Evolutionary conservation across 2,888 invertebrate species (phyloP), one percentile per base, ranked within the genome.

Genomic region (Spatulosminthurus flaviceps): DNA sequence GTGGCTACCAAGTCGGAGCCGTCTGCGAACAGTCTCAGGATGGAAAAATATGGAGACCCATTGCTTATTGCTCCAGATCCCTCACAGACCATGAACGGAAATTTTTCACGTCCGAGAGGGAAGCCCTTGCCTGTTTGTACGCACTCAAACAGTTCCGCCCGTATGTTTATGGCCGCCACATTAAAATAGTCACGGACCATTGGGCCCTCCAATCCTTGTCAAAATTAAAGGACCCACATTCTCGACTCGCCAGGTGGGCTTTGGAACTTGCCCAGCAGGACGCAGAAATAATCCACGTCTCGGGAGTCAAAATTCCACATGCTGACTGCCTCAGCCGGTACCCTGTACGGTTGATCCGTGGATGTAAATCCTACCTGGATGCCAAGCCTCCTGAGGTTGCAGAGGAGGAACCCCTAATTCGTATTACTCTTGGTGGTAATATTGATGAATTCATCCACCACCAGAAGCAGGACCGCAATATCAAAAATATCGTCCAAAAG

Each of bases 161-260:
- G 0, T 89, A 88, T 80, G 82, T 89, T 0, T 87, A 87, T 76
- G 87, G 87, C 0, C 28, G 85, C 13, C 61, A 79, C 0, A 87
- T 88, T 19, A 80, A 81, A 0, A 84, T 89, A 0, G 74, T 86
- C 1, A 88, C 88, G 0, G 89, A 89, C 79, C 89, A 89, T 78
- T 87, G 88, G 77, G 87, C 89, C 0, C 83, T 90, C 60, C 87
- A 87, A 86, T 89, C 88, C 87, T 80, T 89, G 9, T 81, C 88
- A 80, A 82, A 84, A 0, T 42, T 88, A 11, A 88, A 88, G 79
- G 85, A 88, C n/a, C 87, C 87, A 0, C 85, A 86, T 28, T 87
- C 87, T 21, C 80, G 88, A 34, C 80, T 89, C 0, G 87, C 87
- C 0, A 81, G 89, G 60, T 89, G 88, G 89, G 87, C 87, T 0